Conservation (phyloP, 2,113 vertebrate species). For the Tragelaphus strepsiceros region DNA sequence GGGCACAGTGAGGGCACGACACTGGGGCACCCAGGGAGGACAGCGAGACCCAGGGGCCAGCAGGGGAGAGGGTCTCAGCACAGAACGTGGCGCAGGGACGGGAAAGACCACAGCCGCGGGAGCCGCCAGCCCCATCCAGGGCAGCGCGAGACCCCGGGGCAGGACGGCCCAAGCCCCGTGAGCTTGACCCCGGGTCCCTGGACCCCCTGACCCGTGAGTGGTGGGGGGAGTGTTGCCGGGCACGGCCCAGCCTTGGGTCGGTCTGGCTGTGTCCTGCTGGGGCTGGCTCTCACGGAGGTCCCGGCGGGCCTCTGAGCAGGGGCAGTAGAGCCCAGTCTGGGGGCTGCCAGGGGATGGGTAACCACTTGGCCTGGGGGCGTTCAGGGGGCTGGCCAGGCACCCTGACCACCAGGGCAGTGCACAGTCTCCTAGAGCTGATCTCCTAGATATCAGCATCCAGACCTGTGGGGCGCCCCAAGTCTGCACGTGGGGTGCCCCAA, state of each 20-base stretch:
- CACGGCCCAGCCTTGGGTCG: too few species aligned
- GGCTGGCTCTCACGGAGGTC: neutral
- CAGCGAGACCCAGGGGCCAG: neutral
- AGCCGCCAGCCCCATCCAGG: neutral
- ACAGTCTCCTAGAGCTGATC: neutral
- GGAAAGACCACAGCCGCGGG: neutral
- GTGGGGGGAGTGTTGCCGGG: neutral
- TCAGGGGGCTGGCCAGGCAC: too few species aligned
- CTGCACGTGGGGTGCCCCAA: too few species aligned
- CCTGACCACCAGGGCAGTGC: neutral
- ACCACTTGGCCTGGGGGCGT: neutral
- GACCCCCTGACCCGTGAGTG: neutral
- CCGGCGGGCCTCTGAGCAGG: neutral
- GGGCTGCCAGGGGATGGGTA: neutral
- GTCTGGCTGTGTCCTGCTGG: neutral
- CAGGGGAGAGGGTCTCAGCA: accelerated
- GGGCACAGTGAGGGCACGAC: neutral
- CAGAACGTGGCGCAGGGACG: accelerated
- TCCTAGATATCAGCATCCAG: neutral
- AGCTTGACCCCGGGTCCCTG: accelerated
- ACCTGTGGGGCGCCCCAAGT: accelerated
- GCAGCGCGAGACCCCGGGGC: accelerated
- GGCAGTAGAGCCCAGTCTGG: neutral
- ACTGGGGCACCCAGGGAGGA: accelerated
- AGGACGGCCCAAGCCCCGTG: neutral